phyloP scores from a whole-genome alignment of 1,140 invertebrate species.

The Parapsyche elsis region DNA sequence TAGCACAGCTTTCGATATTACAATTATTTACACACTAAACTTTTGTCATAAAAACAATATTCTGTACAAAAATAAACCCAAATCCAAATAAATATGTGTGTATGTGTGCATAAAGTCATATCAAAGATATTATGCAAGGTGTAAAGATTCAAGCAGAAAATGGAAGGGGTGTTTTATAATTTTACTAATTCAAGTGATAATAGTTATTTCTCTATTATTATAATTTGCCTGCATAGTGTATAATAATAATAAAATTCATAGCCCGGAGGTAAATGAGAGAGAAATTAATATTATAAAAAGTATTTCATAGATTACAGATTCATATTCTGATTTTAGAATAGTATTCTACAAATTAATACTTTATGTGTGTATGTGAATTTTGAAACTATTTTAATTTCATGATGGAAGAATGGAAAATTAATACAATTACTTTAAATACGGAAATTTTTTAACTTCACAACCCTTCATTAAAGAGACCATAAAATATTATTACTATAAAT shows the following conservation, averaged over 20 bases:
- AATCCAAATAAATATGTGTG: background rate
- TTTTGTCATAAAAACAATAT: background rate
- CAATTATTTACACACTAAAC: constrained; percentile 43
- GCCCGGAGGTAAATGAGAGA: too few species aligned
- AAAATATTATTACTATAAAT: constrained; percentile 2
- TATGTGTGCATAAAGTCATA: background rate
- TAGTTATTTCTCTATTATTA: too few species aligned
- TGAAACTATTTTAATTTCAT: too few species aligned
- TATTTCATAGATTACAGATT: too few species aligned
- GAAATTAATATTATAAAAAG: too few species aligned
- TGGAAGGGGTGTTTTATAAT: background rate
- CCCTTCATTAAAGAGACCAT: constrained; percentile 4
- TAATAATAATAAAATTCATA: too few species aligned
- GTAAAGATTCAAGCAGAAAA: background rate
- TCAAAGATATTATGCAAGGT: background rate
- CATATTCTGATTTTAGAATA: too few species aligned
- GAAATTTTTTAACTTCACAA: background rate
- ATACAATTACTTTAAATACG: background rate
- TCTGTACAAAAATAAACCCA: constrained; percentile 28
- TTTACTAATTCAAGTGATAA: background rate
- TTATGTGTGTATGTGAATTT: too few species aligned
- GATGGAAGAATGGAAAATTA: background rate
- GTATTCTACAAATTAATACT: too few species aligned
- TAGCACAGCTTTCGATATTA: constrained; percentile 40
- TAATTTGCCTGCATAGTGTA: too few species aligned